These are phyloP conservation scores for Mantis religiosa DNA, from an alignment of 2,888 invertebrate species.

Conservation along the genomic window DNA sequence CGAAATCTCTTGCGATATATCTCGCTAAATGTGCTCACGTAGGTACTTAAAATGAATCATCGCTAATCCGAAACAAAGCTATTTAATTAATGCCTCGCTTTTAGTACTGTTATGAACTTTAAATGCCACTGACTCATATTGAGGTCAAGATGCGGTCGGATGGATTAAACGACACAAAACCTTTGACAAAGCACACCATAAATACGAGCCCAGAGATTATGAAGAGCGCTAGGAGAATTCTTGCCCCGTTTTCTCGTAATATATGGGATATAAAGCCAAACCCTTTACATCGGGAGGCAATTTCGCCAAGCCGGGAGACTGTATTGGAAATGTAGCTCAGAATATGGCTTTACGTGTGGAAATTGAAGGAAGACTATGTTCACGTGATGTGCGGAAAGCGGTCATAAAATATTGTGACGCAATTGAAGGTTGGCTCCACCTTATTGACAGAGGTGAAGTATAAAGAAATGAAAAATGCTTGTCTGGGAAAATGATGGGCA, in stretches of 20 bases:
- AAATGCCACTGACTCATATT: neutral
- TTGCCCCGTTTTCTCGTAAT: neutral
- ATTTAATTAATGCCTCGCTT: neutral
- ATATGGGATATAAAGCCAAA: neutral
- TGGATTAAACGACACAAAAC: neutral
- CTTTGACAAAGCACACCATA: neutral
- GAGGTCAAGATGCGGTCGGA: neutral
- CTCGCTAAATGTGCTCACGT: neutral
- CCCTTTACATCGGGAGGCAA: neutral
- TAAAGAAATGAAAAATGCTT: neutral
- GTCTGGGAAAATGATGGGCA: neutral
- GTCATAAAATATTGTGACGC: neutral
- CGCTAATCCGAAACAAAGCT: neutral
- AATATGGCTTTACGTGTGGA: neutral
- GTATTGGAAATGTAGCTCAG: neutral
- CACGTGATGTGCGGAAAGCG: neutral
- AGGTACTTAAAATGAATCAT: neutral
- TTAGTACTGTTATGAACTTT: neutral
- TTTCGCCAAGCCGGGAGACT: neutral
- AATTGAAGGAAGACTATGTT: neutral
- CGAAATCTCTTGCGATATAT: neutral
- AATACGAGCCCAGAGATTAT: neutral
- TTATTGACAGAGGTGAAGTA: neutral
- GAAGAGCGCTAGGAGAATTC: neutral
- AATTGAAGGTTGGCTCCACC: neutral